Percentiles rank a stretch among this genome's conserved stretches.
phyloP scores from a whole-genome alignment of 2,113 vertebrate species.

The Oryctolagus cuniculus region mOryCun1.1 NC_091444.1:19353501-19354000 shows the following conservation, averaged over 20 bases:
- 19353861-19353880: background rate
- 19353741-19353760: constrained; percentile 96
- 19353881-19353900: background rate
- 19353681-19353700: constrained; percentile 89
- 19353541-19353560: too few species aligned
- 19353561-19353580: background rate
- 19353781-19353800: constrained; percentile 91
- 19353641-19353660: background rate
- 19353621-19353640: background rate
- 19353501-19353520: background rate
- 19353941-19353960: background rate
- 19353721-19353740: constrained; percentile 98
- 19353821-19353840: background rate
- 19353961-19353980: background rate
- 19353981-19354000: background rate
- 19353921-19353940: background rate
- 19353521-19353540: rapidly evolving
- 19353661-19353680: constrained; percentile 14
- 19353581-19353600: too few species aligned
- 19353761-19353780: constrained; percentile 98
- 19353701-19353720: constrained; percentile 98
- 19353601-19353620: background rate
- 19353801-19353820: background rate
- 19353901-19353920: background rate
- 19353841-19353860: background rate